Evolutionary conservation across 2,113 vertebrate genomes (phyloP).

Genomic region (Cyphomyrus discorhynchus): DNA sequence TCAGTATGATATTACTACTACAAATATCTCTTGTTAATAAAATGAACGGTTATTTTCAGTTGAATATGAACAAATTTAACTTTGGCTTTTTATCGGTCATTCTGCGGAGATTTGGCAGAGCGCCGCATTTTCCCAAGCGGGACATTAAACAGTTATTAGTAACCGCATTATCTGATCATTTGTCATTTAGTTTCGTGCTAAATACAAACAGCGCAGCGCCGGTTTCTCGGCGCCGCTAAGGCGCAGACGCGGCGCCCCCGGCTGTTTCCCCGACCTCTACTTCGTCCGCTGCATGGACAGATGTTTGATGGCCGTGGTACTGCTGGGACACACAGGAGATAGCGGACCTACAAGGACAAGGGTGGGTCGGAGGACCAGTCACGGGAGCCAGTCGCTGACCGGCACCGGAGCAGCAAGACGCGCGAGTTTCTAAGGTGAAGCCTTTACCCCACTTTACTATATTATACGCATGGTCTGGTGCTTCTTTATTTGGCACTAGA

Average conservation of each 20-base stretch:
- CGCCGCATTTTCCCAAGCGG: not conserved
- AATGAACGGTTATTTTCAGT: not conserved
- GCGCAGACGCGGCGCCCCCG: not conserved
- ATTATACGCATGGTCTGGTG: not conserved
- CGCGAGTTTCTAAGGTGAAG: not conserved
- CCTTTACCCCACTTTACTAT: not conserved
- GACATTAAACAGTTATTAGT: not conserved
- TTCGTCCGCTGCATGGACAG: not conserved
- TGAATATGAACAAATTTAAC: not conserved
- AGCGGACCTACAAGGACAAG: not conserved
- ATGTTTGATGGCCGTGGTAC: not conserved
- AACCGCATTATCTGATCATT: not conserved
- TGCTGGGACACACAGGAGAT: not conserved
- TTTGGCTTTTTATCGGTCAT: not conserved
- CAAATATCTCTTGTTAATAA: not conserved
- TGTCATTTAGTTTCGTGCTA: not conserved
- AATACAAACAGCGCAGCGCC: not conserved
- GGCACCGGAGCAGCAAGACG: not conserved
- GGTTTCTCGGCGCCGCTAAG: not conserved
- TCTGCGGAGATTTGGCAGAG: not conserved
- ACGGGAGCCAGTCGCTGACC: not conserved
- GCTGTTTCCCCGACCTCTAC: not conserved
- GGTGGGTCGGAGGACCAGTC: not conserved
- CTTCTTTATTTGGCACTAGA: not conserved
- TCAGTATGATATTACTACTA: not conserved